Conservation (phyloP, 1,140 invertebrate species). For the Belonocnema kinseyi region DNA sequence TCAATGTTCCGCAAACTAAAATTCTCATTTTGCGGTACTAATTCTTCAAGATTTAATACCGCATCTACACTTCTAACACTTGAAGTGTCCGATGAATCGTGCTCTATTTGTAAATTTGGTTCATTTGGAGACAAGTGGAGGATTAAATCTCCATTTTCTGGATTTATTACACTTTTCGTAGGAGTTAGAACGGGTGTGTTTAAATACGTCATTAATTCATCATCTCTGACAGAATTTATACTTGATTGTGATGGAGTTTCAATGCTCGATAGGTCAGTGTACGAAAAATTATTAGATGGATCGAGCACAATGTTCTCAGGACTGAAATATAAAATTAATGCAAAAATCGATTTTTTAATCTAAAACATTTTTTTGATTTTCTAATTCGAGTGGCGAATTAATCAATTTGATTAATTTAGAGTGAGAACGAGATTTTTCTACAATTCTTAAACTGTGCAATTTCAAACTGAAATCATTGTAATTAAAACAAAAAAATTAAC, state of each 20-base stretch:
- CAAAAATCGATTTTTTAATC: no score
- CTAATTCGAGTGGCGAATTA: no score
- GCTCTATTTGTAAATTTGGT: constrained; percentile 8
- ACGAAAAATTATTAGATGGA: background rate
- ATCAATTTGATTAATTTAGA: no score
- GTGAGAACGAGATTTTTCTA: no score
- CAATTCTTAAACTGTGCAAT: no score
- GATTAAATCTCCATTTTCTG: constrained; percentile 30
- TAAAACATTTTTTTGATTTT: no score
- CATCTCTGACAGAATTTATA: background rate
- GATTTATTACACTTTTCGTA: background rate
- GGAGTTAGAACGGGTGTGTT: constrained; percentile 8
- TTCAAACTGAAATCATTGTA: no score
- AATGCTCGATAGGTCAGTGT: background rate
- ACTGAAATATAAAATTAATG: background rate
- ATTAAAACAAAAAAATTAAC: no score
- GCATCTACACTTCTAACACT: constrained; percentile 15
- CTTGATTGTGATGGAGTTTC: background rate
- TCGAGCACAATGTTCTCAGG: background rate
- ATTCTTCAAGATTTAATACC: background rate
- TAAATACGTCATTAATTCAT: constrained; percentile 17
- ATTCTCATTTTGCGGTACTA: background rate
- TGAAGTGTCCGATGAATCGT: constrained; percentile 6
- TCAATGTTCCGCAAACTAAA: background rate
- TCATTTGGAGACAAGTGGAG: constrained; percentile 9